phyloP scores from a whole-genome alignment of 2,888 invertebrate genomes.

The Dolomedes plantarius region DNA sequence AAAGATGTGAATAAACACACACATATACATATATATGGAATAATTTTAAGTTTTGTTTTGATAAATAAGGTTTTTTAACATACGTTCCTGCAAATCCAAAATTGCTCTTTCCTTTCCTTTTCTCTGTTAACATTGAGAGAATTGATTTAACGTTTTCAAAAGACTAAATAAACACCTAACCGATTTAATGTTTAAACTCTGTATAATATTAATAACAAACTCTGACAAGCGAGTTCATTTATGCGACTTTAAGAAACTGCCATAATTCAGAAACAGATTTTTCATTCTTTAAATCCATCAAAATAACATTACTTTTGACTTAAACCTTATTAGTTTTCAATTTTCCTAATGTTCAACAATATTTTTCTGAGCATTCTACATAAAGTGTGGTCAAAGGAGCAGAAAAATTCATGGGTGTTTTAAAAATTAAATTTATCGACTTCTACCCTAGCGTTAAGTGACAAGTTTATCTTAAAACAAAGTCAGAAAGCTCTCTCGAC shows the following conservation, averaged over 20 bases:
- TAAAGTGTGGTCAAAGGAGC: neutral
- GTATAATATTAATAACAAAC: neutral
- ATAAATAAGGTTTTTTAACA: too few relatives aligned
- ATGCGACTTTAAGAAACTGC: neutral
- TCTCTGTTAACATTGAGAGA: too few relatives aligned
- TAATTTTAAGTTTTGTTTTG: too few relatives aligned
- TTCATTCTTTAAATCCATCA: neutral
- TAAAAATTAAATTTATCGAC: neutral
- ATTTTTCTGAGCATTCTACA: neutral
- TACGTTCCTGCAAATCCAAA: too few relatives aligned
- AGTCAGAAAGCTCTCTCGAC: neutral
- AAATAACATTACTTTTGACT: neutral
- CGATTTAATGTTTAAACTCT: neutral
- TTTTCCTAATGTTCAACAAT: neutral
- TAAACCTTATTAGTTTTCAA: constrained; percentile 1
- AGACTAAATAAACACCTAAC: too few relatives aligned
- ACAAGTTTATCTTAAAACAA: neutral
- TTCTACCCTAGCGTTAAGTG: neutral
- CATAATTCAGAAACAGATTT: neutral
- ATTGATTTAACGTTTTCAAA: too few relatives aligned
- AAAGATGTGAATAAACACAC: too few relatives aligned
- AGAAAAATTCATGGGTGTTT: neutral
- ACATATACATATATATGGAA: too few relatives aligned
- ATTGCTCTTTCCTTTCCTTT: too few relatives aligned
- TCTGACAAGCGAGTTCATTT: neutral